phyloP scores from a whole-genome alignment of 2,113 vertebrate species.

The Microtus oregoni region DNA sequence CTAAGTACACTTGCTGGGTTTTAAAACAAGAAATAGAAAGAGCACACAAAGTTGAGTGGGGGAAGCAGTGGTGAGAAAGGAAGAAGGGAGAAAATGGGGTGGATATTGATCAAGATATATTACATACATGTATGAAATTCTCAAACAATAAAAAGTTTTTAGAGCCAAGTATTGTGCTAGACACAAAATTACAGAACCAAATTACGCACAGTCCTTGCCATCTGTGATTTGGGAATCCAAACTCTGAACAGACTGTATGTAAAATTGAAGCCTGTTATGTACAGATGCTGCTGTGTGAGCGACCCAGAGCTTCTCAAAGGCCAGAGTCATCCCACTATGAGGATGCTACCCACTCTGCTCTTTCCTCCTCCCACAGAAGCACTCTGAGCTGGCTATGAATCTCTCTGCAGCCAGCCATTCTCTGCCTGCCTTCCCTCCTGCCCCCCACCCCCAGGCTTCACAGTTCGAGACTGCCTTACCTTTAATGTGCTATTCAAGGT shows the following conservation, averaged over 20 bases:
- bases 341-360: neutral
- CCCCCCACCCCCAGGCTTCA: neutral
- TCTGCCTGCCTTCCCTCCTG: neutral
- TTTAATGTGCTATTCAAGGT: slow-evolving; percentile 97
- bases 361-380: neutral
- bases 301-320: neutral
- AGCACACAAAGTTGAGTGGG: neutral
- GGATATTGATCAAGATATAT: neutral
- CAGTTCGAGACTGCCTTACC: slow-evolving; percentile 84
- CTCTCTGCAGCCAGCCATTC: neutral
- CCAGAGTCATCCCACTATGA: neutral
- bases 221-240: neutral
- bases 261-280: neutral
- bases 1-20: neutral
- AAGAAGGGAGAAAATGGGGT: neutral
- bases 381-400: neutral
- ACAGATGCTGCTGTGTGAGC: neutral
- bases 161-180: neutral
- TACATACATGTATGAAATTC: neutral
- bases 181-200: neutral
- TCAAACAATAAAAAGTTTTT: neutral
- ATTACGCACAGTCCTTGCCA: neutral
- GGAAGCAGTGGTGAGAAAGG: accelerated
- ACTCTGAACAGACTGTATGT: neutral
- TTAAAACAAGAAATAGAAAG: neutral